These are phyloP conservation scores for Amphiprion ocellaris DNA, from an alignment of 2,113 vertebrate species.

Conservation along the genomic window DNA sequence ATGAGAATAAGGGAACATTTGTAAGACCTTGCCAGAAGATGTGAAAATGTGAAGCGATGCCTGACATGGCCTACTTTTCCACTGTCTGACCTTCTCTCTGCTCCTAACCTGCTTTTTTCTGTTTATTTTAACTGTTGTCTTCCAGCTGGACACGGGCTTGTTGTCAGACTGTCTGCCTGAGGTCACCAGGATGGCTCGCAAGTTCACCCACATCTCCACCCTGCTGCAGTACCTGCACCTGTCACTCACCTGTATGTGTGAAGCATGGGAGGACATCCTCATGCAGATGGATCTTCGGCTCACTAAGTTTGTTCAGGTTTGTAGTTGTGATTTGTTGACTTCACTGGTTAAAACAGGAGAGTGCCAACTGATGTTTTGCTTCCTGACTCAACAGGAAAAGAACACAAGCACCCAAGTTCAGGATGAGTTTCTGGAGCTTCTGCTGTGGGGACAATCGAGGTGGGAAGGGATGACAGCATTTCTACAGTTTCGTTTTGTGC, in stretches of 20 bases:
- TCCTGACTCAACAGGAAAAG: slow-evolving; percentile 86
- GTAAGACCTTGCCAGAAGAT: too few relatives aligned
- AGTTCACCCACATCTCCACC: slow-evolving; percentile 98
- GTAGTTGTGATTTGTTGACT: neutral
- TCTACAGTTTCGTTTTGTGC: neutral
- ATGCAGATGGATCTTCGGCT: slow-evolving; percentile 98
- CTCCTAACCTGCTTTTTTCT: neutral
- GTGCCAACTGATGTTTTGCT: neutral
- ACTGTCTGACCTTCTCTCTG: neutral
- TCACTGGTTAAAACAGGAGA: neutral
- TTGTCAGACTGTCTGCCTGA: slow-evolving; percentile 94
- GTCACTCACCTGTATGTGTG: slow-evolving; percentile 97
- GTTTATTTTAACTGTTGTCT: neutral
- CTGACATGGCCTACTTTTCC: neutral
- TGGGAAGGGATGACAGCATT: slow-evolving; percentile 48
- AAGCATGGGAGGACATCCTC: slow-evolving; percentile 98
- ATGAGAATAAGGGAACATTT: too few relatives aligned
- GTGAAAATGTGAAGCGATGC: too few relatives aligned
- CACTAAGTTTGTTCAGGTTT: slow-evolving; percentile 98
- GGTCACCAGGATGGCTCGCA: slow-evolving; percentile 96
- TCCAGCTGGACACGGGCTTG: slow-evolving; percentile 93
- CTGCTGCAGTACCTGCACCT: slow-evolving; percentile 96
- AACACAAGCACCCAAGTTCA: slow-evolving; percentile 97
- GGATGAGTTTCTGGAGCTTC: slow-evolving; percentile 97
- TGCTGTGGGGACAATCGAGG: slow-evolving; percentile 99